A percentile compares a stretch with the other conserved stretches of the same genome.
phyloP scores from a whole-genome alignment of 2,888 invertebrate genomes.

The Gnatocerus cornutus region DNA sequence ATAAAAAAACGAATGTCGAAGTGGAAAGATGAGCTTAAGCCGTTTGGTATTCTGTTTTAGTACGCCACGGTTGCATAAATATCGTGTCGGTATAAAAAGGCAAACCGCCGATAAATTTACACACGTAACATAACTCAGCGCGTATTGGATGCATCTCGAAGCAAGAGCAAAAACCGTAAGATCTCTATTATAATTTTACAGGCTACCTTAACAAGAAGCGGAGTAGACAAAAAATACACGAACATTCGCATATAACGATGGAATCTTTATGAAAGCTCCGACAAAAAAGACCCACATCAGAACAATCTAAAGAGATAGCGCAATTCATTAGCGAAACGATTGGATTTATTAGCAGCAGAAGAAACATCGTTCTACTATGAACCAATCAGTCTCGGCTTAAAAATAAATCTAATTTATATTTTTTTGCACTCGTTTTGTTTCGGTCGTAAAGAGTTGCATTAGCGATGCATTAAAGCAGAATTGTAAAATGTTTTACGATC shows the following conservation, averaged over 20 bases:
- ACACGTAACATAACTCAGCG: slow-evolving; percentile 64
- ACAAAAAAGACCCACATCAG: slow-evolving; percentile 65
- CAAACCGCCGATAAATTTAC: slow-evolving; percentile 63
- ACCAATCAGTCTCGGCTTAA: slow-evolving; percentile 42
- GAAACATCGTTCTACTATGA: slow-evolving; percentile 43
- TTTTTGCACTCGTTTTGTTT: slow-evolving; percentile 36
- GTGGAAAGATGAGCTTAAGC: slow-evolving; percentile 39
- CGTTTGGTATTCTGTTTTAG: slow-evolving; percentile 48
- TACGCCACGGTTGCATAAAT: slow-evolving; percentile 49
- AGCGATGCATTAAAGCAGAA: slow-evolving; percentile 51
- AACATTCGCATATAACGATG: slow-evolving; percentile 59
- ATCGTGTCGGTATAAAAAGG: slow-evolving; percentile 59
- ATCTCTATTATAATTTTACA: slow-evolving; percentile 68
- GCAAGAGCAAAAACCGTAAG: slow-evolving; percentile 62
- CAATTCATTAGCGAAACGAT: slow-evolving; percentile 61
- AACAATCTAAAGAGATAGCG: slow-evolving; percentile 54
- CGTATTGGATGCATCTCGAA: slow-evolving; percentile 56
- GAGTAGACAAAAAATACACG: slow-evolving; percentile 52
- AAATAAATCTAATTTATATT: slow-evolving; percentile 45
- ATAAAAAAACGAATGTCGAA: slow-evolving; percentile 32
- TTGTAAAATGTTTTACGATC: slow-evolving; percentile 54
- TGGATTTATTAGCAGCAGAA: slow-evolving; percentile 40
- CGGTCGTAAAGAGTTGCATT: slow-evolving; percentile 41
- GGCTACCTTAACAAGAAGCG: slow-evolving; percentile 63
- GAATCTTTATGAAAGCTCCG: slow-evolving; percentile 60